phyloP scores from a whole-genome alignment of 1,140 invertebrate genomes.

The Zaprionus nigranus region DNA sequence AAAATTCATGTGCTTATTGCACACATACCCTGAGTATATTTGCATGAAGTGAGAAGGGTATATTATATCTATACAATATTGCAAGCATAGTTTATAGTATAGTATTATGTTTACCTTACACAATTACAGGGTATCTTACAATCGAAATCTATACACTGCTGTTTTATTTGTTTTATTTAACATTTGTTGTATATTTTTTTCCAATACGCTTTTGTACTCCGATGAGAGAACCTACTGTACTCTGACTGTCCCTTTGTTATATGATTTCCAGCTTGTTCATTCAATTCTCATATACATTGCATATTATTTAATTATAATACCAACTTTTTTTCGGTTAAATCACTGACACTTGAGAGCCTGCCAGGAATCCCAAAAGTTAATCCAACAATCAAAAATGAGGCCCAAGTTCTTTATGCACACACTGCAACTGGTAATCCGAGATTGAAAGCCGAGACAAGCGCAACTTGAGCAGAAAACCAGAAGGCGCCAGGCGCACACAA shows the following conservation, averaged over 20 bases:
- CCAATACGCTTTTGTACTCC: not conserved
- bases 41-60: not conserved
- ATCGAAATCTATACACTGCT: not conserved
- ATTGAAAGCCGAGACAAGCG: conserved; percentile 57
- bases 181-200: not conserved
- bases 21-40: not conserved
- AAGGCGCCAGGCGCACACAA: conserved; percentile 67
- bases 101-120: no score
- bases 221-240: not conserved
- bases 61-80: not conserved
- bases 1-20: conserved; percentile 53
- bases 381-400: conserved; percentile 41
- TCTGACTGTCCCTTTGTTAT: not conserved
- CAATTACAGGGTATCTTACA: not conserved
- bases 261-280: not conserved
- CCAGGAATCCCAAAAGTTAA: conserved; percentile 43
- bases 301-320: not conserved
- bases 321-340: conserved; percentile 8
- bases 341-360: conserved; percentile 66
- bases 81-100: no score
- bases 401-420: conserved; percentile 16
- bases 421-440: conserved; percentile 71
- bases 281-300: not conserved
- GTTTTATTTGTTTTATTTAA: not conserved
- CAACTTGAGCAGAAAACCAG: conserved; percentile 84